Evolutionary conservation across 2,888 invertebrate species (phyloP).

Genomic region (Rhingia campestris): DNA sequence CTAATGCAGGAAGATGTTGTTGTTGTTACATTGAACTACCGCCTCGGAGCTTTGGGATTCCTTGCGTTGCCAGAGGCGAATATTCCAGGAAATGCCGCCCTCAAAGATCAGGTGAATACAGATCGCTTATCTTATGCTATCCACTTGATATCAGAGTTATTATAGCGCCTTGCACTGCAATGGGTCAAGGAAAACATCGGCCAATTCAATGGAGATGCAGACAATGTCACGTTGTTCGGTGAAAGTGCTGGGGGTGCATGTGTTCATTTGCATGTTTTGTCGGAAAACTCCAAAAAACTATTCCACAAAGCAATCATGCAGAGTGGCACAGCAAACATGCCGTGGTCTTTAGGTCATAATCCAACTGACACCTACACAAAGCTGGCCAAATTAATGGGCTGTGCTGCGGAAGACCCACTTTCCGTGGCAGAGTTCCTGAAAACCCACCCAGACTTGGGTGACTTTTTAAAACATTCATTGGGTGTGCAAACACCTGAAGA

Average conservation of each 20-base stretch:
- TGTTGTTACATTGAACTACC: conserved; percentile 81
- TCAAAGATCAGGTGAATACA: conserved; percentile 80
- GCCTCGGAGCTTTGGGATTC: conserved; percentile 80
- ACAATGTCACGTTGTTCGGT: conserved; percentile 81
- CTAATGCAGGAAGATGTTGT: conserved; percentile 80
- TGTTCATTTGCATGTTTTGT: conserved; percentile 79
- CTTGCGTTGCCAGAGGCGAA: conserved; percentile 79
- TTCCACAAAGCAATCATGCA: conserved; percentile 81
- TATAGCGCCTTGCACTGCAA: conserved; percentile 82
- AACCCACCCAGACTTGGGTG: conserved; percentile 71
- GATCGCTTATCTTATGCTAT: background rate
- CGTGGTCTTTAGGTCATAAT: conserved; percentile 80
- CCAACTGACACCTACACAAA: conserved; percentile 76
- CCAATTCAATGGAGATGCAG: conserved; percentile 83
- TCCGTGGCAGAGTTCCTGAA: conserved; percentile 68
- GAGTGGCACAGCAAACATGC: conserved; percentile 80
- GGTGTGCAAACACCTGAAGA: conserved; percentile 78
- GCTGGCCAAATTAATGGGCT: conserved; percentile 78
- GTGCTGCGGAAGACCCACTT: conserved; percentile 58
- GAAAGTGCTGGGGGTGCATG: conserved; percentile 81
- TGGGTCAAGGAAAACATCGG: conserved; percentile 83
- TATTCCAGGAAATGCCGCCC: conserved; percentile 80
- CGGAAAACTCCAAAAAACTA: conserved; percentile 78
- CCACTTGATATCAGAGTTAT: conserved; percentile 18
- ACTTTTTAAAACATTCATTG: conserved; percentile 76